These are phyloP conservation scores for Acronicta leporina DNA, from an alignment of 2,888 invertebrate species.

Conservation along the genomic window DNA sequence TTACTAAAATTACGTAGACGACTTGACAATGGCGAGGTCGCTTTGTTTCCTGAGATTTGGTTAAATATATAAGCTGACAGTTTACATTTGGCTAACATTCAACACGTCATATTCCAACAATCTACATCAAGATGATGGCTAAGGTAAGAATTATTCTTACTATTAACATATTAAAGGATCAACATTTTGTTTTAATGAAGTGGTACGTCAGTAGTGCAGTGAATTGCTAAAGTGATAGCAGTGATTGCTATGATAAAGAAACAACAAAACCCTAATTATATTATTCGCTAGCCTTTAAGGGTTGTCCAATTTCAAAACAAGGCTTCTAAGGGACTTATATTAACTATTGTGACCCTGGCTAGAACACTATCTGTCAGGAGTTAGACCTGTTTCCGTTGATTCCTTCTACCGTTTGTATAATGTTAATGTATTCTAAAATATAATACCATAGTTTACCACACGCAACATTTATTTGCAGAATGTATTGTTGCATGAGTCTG, in stretches of 20 bases:
- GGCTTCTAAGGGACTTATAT: too few species aligned
- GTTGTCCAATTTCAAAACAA: too few species aligned
- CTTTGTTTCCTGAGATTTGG: slow-evolving; percentile 69
- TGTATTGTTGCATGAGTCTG: too few species aligned
- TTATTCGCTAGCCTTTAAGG: too few species aligned
- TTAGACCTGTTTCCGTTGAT: too few species aligned
- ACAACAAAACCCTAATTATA: too few species aligned
- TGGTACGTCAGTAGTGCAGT: slow-evolving; percentile 7
- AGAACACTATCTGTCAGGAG: too few species aligned
- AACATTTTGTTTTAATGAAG: slow-evolving; percentile 1
- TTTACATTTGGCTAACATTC: slow-evolving; percentile 69
- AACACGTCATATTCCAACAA: slow-evolving; percentile 61
- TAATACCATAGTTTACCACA: too few species aligned
- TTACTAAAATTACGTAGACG: slow-evolving; percentile 65
- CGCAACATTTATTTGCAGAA: too few species aligned
- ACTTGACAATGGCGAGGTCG: slow-evolving; percentile 74
- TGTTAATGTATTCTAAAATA: too few species aligned
- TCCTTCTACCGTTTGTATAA: too few species aligned
- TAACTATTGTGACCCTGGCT: too few species aligned
- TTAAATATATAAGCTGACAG: slow-evolving; percentile 75
- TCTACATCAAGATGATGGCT: slow-evolving; percentile 71
- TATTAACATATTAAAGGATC: slow-evolving; percentile 14
- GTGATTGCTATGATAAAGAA: not conserved
- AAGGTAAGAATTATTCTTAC: slow-evolving; percentile 65
- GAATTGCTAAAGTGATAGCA: slow-evolving; percentile 1